A percentile compares a stretch with the other conserved stretches of the same genome.
Conservation (phyloP, 2,113 vertebrate species). For the Siniperca knerii region DNA sequence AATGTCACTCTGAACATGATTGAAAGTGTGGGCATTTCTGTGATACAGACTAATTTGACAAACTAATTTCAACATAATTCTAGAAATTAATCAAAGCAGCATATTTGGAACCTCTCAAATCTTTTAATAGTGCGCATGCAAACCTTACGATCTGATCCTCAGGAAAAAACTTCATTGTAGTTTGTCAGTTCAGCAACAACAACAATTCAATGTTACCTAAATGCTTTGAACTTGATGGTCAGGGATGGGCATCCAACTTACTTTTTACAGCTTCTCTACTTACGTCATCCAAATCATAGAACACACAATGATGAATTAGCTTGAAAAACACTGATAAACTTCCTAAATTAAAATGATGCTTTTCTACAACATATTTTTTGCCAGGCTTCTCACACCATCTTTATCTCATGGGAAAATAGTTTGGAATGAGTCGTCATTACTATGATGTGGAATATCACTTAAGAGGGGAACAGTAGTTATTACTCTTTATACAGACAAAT, state of each 20-base stretch:
- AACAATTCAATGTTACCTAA: constrained; percentile 22
- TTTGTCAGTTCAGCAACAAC: constrained; percentile 7
- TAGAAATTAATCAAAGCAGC: constrained; percentile 7
- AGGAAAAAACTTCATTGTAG: neutral
- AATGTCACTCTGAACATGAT: constrained; percentile 40
- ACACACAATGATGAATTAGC: neutral
- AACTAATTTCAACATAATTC: neutral
- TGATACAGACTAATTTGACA: constrained; percentile 2
- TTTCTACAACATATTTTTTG: neutral
- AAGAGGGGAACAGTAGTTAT: neutral
- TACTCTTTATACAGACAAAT: neutral
- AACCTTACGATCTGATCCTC: constrained; percentile 20
- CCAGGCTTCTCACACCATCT: neutral
- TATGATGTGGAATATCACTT: neutral
- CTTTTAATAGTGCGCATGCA: constrained; percentile 47
- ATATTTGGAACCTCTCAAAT: constrained; percentile 8
- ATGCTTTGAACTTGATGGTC: constrained; percentile 19
- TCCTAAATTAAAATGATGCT: neutral
- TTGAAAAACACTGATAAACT: neutral
- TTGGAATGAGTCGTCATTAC: neutral
- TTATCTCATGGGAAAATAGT: neutral
- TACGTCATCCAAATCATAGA: constrained; percentile 14
- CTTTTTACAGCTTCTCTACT: constrained; percentile 23
- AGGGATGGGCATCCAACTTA: constrained; percentile 64
- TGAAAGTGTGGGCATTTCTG: constrained; percentile 21